These are phyloP conservation scores for Sogatella furcifera DNA, from an alignment of 1,140 invertebrate genomes.

Conservation along the genomic window DNA sequence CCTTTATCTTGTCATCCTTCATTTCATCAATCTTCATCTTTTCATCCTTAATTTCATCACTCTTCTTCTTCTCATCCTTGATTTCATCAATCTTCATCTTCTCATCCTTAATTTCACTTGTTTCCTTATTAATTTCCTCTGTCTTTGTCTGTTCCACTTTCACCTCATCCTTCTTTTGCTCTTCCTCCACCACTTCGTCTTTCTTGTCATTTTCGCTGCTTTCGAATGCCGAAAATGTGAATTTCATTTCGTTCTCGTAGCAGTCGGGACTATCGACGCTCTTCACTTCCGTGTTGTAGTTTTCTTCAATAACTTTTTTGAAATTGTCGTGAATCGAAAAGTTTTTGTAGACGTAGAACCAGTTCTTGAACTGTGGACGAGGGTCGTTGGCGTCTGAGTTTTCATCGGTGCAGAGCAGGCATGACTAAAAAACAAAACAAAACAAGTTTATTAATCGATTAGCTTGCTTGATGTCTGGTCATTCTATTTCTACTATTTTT, in stretches of 20 bases:
- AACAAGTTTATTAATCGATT: no score
- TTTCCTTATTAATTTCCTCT: not conserved
- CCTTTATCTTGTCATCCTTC: slow-evolving; percentile 28
- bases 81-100: not conserved
- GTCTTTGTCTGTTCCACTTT: not conserved
- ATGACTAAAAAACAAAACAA: not conserved
- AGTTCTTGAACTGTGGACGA: slow-evolving; percentile 46
- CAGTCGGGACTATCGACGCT: slow-evolving; percentile 15
- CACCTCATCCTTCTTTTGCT: no score
- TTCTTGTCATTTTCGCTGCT: no score
- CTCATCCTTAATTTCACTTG: not conserved
- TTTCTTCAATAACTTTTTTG: slow-evolving; percentile 41
- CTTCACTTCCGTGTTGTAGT: slow-evolving; percentile 44
- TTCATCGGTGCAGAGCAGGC: not conserved
- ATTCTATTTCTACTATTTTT: no score
- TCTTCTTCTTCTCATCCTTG: not conserved
- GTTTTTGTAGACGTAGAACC: slow-evolving; percentile 52
- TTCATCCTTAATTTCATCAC: slow-evolving; percentile 13
- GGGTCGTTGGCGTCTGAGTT: not conserved
- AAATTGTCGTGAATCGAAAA: slow-evolving; percentile 45
- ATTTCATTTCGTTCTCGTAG: not conserved
- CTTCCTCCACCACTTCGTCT: no score
- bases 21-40: slow-evolving; percentile 24
- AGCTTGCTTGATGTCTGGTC: no score
- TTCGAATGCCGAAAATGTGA: no score